Evolutionary conservation across 1,140 invertebrate species (phyloP).

Genomic region (Drosophila erecta): DNA sequence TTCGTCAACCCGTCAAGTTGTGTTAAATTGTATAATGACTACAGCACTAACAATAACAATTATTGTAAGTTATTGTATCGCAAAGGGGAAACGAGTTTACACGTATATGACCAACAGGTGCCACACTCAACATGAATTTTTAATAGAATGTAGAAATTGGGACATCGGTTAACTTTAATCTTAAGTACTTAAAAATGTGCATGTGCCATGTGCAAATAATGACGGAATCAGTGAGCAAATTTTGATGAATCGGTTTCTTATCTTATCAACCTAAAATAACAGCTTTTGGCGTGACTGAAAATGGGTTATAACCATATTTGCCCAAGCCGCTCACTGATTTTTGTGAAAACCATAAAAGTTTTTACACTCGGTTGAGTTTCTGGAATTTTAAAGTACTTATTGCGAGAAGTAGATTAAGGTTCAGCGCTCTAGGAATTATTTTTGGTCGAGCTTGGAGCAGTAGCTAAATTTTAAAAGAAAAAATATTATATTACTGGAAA

Average conservation of each 20-base stretch:
- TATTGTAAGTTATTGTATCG: conserved; percentile 45
- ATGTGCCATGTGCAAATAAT: conserved; percentile 22
- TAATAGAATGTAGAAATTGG: conserved; percentile 11
- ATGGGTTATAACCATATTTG: conserved; percentile 15
- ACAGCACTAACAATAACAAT: conserved; percentile 44
- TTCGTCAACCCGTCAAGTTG: conserved; percentile 54
- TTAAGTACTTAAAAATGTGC: conserved; percentile 8
- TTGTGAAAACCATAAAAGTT: background rate
- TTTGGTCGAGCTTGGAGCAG: background rate
- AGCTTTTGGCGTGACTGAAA: conserved; percentile 2
- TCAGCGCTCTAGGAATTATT: background rate
- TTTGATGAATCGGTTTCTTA: conserved; percentile 21
- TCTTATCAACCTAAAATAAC: conserved; percentile 29
- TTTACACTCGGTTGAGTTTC: background rate
- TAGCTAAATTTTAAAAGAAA: background rate
- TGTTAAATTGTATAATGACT: conserved; percentile 35
- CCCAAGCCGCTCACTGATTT: conserved; percentile 1
- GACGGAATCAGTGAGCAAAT: conserved; percentile 19
- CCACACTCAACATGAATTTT: conserved; percentile 6
- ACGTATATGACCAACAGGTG: conserved; percentile 21
- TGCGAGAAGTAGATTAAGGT: background rate
- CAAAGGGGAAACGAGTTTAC: conserved; percentile 34
- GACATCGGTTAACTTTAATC: conserved; percentile 21
- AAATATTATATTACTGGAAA: no score
- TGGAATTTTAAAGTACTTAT: conserved; percentile 7